Percentiles rank a stretch among this genome's conserved stretches.
Evolutionary conservation across 2,888 invertebrate genomes (phyloP).

Genomic region (Apamea monoglypha): DNA sequence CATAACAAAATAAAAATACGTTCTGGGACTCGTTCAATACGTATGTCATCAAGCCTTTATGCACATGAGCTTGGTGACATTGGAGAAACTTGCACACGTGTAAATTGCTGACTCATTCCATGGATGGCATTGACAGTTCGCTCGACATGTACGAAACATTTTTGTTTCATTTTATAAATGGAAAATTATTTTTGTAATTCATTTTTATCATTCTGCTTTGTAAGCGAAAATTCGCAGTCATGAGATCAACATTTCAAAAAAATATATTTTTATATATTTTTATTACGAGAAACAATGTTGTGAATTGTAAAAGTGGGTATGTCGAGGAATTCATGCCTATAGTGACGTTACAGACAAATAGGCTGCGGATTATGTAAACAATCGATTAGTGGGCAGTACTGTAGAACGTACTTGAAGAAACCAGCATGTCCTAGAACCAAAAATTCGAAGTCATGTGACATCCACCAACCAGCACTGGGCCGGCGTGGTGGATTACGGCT

Average conservation of each 20-base stretch:
- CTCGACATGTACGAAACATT: not conserved
- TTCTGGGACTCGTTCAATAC: constrained; percentile 10
- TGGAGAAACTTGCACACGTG: constrained; percentile 13
- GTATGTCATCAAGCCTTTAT: constrained; percentile 29
- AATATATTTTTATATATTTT: no score
- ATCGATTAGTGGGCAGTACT: no score
- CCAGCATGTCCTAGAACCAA: no score
- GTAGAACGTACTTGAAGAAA: no score
- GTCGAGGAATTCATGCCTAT: not conserved
- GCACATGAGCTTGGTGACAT: constrained; percentile 22
- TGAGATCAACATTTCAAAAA: not conserved
- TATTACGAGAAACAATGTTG: not conserved
- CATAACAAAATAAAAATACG: constrained; percentile 30
- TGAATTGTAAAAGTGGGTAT: not conserved
- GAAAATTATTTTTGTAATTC: not conserved
- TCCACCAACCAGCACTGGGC: no score
- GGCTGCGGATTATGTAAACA: not conserved
- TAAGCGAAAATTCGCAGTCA: not conserved
- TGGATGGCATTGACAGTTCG: constrained; percentile 8
- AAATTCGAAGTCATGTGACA: no score
- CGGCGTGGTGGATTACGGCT: no score
- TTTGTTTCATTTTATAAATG: not conserved
- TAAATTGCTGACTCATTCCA: constrained; percentile 18
- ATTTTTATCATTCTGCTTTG: not conserved
- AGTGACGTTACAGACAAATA: no score